These are phyloP conservation scores for Nannoperca australis DNA, from an alignment of 2,797 vertebrate species.

Conservation along the genomic window DNA sequence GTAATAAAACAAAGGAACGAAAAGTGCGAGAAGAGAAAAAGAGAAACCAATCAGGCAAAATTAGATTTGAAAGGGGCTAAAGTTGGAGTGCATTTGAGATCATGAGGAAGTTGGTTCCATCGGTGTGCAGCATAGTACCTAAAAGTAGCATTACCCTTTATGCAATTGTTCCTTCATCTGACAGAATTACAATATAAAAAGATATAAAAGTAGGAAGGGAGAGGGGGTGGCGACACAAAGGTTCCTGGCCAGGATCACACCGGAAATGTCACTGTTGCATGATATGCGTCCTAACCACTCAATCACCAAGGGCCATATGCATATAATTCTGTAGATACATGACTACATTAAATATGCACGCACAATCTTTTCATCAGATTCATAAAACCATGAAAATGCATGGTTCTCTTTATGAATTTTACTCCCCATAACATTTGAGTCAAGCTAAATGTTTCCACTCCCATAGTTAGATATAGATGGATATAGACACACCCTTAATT, in stretches of 20 bases:
- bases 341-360: neutral
- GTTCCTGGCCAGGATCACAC: neutral
- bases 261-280: neutral
- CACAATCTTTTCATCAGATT: neutral
- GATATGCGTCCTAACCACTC: neutral
- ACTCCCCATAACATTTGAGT: neutral
- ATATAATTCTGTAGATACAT: neutral
- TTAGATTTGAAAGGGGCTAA: no score
- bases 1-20: no score
- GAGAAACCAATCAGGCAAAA: no score
- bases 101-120: no score
- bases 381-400: neutral
- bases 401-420: neutral
- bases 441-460: neutral
- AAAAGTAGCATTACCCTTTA: no score
- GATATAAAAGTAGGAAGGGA: neutral
- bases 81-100: no score
- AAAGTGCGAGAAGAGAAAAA: no score
- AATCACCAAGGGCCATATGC: neutral
- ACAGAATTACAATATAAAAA: neutral
- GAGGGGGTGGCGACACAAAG: neutral
- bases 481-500: no score
- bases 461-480: neutral
- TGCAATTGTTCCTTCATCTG: neutral
- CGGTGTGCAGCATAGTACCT: no score